phyloP scores from a whole-genome alignment of 2,888 invertebrate species.

The Catocala fraxini region DNA sequence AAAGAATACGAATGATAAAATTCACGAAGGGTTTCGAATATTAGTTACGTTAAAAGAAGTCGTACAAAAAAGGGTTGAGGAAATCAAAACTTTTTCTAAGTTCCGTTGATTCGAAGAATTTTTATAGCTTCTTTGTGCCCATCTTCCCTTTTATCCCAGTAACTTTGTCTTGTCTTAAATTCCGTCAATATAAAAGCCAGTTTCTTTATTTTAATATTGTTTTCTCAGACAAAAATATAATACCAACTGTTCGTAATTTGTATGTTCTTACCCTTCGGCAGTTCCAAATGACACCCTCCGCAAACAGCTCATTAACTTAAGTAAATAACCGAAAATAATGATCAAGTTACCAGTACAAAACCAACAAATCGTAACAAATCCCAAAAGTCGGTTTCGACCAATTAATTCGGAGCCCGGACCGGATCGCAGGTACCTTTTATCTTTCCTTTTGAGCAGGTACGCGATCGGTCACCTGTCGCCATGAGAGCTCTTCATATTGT shows the following conservation, averaged over 20 bases:
- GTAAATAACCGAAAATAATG: conserved; percentile 46
- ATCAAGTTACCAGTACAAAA: conserved; percentile 57
- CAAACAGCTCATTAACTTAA: conserved; percentile 32
- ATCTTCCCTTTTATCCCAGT: conserved; percentile 10
- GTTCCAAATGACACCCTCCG: conserved; percentile 11
- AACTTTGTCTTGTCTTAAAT: conserved; percentile 12
- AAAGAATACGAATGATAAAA: background rate
- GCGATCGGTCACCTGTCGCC: conserved; percentile 75
- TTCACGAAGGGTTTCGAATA: background rate
- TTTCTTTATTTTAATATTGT: no score
- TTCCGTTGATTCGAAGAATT: conserved; percentile 26
- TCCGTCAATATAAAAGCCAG: background rate
- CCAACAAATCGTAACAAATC: conserved; percentile 56
- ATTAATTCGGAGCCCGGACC: conserved; percentile 72
- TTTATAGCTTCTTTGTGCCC: conserved; percentile 37
- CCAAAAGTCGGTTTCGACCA: conserved; percentile 67
- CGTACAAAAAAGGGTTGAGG: conserved; percentile 31
- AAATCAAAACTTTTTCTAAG: conserved; percentile 42
- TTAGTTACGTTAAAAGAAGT: conserved; percentile 18
- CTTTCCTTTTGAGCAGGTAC: conserved; percentile 76
- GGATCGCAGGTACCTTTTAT: conserved; percentile 76
- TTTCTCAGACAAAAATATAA: background rate
- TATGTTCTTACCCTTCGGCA: background rate
- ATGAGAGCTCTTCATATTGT: conserved; percentile 60
- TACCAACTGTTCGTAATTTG: background rate